Base-by-base conservation (phyloP, 1,140 invertebrate species). In the Bombus pyrosoma region DNA sequence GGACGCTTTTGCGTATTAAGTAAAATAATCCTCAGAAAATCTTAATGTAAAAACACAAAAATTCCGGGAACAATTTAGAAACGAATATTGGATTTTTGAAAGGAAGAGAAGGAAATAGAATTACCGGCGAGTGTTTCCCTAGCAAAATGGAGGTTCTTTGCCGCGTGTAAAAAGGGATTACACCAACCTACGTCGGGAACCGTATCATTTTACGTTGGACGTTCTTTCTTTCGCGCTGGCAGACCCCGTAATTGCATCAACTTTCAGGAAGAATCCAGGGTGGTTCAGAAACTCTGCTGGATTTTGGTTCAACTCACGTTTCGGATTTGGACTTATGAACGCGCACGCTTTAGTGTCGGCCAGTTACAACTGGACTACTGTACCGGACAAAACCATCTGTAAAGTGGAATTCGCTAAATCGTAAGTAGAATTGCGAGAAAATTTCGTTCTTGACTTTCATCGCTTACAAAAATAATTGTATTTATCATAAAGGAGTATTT, bases 291-390 rank as follows among this genome's bases (percentile, higher is more conserved):
- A 98, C 92, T 96, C 95, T 0, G 96, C 96, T 53, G 97, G 97
- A 43, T 96, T 98, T 62, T 96, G 96, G 94, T 97, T 97, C 93
- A 97, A 97, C 92, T 95, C 97, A 3, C 96, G 97, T 90, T 99
- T 98, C 94, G 98, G 98, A 13, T 99, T 98, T 94, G 98, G 98
- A 12, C 95, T 99, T 59, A 97, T 99, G 96, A 98, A 99, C 94
- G 98, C 98, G 9, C 96, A 96, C 79, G 96, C 96, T 8, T 95
- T 99, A 90, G 98, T 99, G 10, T 95, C 95, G 72, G 94, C 97
- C 9, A 97, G 98, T 28, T 91, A 96, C 34, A 96, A 97, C 90
- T 99, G 98, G 98, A 97, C 96, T 1, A 97, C 93, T 18, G 98
- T 99, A 5, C 98, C 98, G 1, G 94, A 96, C 75, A 97, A 97